Percentiles rank a stretch among this genome's conserved stretches.
Evolutionary conservation across 2,113 vertebrate species (phyloP).

Genomic region (Crocuta crocuta): DNA sequence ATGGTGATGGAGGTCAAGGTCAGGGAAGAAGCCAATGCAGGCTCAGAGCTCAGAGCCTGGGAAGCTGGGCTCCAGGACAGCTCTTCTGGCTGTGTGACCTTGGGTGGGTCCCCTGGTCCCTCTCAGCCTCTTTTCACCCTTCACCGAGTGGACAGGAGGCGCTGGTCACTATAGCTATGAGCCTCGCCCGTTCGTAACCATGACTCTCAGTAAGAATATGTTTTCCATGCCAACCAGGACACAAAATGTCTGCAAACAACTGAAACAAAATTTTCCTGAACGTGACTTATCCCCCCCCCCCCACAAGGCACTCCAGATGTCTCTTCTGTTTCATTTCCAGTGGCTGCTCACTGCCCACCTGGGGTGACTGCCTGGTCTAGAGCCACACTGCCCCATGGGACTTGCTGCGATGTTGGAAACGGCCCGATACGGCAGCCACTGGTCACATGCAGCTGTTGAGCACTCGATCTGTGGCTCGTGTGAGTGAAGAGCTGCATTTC

Average conservation of each 20-base stretch:
- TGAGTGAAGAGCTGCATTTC: background rate
- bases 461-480: background rate
- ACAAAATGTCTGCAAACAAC: background rate
- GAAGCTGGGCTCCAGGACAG: background rate
- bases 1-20: background rate
- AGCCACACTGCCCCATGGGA: background rate
- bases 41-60: background rate
- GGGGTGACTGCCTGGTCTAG: no score
- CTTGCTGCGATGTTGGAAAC: background rate
- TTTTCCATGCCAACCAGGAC: background rate
- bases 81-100: background rate
- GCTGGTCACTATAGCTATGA: rapidly evolving
- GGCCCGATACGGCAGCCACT: rapidly evolving
- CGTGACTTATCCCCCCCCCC: rapidly evolving
- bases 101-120: background rate
- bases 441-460: background rate
- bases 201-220: background rate
- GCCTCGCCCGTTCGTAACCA: rapidly evolving
- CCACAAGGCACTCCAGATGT: no score
- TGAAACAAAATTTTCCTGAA: background rate
- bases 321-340: background rate
- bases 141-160: background rate
- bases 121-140: background rate
- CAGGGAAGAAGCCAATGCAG: background rate
- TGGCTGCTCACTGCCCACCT: background rate